Evolutionary conservation across 53 echinoderm and acorn worm species (phyloP), one percentile per base, ranked within the genome.

Genomic region (Holothuria leucospilota): DNA sequence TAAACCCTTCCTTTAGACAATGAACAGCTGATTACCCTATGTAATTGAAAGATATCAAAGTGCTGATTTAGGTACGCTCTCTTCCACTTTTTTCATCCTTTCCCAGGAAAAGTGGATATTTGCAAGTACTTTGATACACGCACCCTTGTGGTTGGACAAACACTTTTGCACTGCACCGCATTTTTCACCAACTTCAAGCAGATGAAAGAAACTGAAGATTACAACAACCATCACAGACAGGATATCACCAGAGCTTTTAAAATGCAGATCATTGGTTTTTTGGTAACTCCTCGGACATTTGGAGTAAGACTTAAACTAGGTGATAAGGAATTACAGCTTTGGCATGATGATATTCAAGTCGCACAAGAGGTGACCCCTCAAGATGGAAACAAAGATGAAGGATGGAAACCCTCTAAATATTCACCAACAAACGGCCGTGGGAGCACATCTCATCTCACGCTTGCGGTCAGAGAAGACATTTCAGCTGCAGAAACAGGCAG

Each of bases 341-440:
- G 97, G 97, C 56, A 63, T 1, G 77, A 64, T 6, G 72, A 85
- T 20, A 88, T 88, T 46, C 59, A 59, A 8, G 62, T 24, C 7
- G 27, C n/a, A 11, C 12, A 40, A 13, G 29, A 34, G 20, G 15
- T 10, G 30, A 30, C 0, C 14, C 8, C 8, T 40, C 29, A 29
- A 77, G 77, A 23, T 30, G 40, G 28, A 30, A 34, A 28, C 72
- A 69, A 40, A 18, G 27, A 56, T 56, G 56, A 56, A 21, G 51
- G 26, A 29, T 94, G 94, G 94, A 61, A 67, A 16, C 91, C 91
- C 12, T 74, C 86, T 6, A 56, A 84, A 51, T 94, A 86, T 65
- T 93, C 93, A 0, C 97, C 97, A 16, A 97, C 97, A 10, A 91
- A 89, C 25, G 97, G 97, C 27, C 81, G 39, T 10, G 97, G 95